A percentile compares a stretch with the other conserved stretches of the same genome.
Evolutionary conservation across 2,888 invertebrate genomes (phyloP).

Genomic region (Leptothorax acervorum): DNA sequence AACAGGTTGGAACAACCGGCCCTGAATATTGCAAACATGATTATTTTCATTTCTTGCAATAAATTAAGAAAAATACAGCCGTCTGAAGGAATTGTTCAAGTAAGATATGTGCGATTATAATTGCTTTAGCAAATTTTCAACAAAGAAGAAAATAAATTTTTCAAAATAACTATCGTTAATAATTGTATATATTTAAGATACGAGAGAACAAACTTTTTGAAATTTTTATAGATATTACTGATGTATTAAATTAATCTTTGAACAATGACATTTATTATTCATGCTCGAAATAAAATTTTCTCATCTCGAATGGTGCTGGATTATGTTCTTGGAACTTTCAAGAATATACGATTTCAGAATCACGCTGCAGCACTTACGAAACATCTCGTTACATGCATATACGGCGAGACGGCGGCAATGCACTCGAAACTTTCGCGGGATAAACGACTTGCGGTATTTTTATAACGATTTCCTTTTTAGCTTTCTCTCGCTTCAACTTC

Average conservation of each 20-base stretch:
- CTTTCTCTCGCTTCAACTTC: slow-evolving; percentile 13
- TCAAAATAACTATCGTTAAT: neutral
- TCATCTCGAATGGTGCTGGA: neutral
- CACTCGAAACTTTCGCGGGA: slow-evolving; percentile 49
- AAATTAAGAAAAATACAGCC: neutral
- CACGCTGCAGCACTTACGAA: slow-evolving; percentile 28
- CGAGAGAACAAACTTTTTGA: neutral
- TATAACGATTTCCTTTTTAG: slow-evolving; percentile 49
- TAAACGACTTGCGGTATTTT: slow-evolving; percentile 51
- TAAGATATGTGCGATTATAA: neutral
- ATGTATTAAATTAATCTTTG: neutral
- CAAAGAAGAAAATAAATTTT: neutral
- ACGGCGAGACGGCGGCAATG: slow-evolving; percentile 5
- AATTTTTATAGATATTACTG: neutral
- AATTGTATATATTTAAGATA: neutral
- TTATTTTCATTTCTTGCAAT: neutral
- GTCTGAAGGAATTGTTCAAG: neutral
- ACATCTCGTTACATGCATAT: slow-evolving; percentile 16
- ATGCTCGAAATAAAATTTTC: slow-evolving; percentile 2
- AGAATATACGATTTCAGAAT: slow-evolving; percentile 23
- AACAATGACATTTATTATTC: neutral
- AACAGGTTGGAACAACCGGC: no score
- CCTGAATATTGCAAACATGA: neutral
- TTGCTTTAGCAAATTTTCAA: neutral
- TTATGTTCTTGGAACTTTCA: slow-evolving; percentile 12